Evolutionary conservation across 2,113 vertebrate genomes (phyloP).

Genomic region (Argyrosomus japonicus): DNA sequence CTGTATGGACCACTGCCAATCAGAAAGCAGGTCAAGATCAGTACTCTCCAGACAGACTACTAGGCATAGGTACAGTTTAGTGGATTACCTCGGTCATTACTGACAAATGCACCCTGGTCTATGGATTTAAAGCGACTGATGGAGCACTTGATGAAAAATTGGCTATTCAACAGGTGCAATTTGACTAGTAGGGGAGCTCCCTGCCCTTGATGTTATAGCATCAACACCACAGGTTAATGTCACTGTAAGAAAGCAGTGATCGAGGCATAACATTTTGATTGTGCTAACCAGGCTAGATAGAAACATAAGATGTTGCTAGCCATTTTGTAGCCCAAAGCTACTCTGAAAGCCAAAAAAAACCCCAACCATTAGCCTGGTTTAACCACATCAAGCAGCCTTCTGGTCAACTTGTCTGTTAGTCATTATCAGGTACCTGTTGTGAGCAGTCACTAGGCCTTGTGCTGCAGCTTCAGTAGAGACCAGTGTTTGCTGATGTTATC

Average conservation of each 20-base stretch:
- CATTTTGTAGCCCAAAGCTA: slow-evolving; percentile 3
- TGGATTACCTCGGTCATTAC: slow-evolving; percentile 65
- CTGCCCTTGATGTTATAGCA: slow-evolving; percentile 6
- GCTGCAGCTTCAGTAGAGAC: slow-evolving; percentile 39
- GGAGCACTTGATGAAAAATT: slow-evolving; percentile 3
- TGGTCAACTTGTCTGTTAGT: slow-evolving; percentile 7
- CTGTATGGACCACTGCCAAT: slow-evolving; percentile 57
- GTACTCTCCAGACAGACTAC: slow-evolving; percentile 55
- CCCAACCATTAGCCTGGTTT: neutral
- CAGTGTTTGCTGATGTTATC: slow-evolving; percentile 63
- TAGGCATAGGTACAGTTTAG: slow-evolving; percentile 56
- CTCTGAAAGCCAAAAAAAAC: neutral
- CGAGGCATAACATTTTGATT: slow-evolving; percentile 25
- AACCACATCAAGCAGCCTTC: slow-evolving; percentile 15
- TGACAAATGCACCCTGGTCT: slow-evolving; percentile 38
- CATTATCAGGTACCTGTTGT: slow-evolving; percentile 60
- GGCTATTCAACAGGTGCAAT: slow-evolving; percentile 35
- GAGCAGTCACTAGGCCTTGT: slow-evolving; percentile 45
- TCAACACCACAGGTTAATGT: slow-evolving; percentile 20
- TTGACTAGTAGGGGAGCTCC: neutral
- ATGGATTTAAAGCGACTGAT: slow-evolving; percentile 31
- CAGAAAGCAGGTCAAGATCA: slow-evolving; percentile 73
- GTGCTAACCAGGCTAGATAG: neutral
- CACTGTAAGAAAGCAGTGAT: slow-evolving; percentile 14
- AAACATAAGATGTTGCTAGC: neutral